Percentiles rank a stretch among this genome's conserved stretches.
Conservation (phyloP, 2,797 vertebrate species). For the Poeciliopsis infans region DNA sequence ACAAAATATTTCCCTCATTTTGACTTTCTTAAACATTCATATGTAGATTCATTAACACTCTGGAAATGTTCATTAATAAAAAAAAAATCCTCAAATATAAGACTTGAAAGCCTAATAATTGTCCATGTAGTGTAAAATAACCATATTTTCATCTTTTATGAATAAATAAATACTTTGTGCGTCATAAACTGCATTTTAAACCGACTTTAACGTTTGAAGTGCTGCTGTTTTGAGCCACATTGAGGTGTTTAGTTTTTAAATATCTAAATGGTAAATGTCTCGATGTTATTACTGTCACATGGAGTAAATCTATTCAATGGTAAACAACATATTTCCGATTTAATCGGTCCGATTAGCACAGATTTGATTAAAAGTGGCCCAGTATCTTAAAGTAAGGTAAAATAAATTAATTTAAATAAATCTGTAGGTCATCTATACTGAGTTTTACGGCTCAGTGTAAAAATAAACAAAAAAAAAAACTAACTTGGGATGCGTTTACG, state of each 20-base stretch:
- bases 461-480: neutral
- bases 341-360: neutral
- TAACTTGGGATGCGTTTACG: neutral
- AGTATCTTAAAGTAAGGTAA: neutral
- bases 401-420: neutral
- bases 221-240: neutral
- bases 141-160: neutral
- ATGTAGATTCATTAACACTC: too few species aligned
- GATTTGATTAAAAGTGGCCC: neutral
- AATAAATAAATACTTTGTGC: neutral
- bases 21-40: too few species aligned
- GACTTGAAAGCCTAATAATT: too few species aligned
- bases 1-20: too few species aligned
- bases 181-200: neutral
- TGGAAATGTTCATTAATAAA: too few species aligned
- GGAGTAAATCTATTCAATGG: neutral
- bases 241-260: neutral
- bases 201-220: neutral
- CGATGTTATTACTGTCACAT: neutral
- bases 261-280: neutral
- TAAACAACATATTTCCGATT: neutral
- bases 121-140: neutral
- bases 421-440: neutral
- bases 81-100: too few species aligned
- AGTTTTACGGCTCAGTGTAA: neutral